phyloP scores from a whole-genome alignment of 2,888 invertebrate species.

The Ormyrus pomaceus region DNA sequence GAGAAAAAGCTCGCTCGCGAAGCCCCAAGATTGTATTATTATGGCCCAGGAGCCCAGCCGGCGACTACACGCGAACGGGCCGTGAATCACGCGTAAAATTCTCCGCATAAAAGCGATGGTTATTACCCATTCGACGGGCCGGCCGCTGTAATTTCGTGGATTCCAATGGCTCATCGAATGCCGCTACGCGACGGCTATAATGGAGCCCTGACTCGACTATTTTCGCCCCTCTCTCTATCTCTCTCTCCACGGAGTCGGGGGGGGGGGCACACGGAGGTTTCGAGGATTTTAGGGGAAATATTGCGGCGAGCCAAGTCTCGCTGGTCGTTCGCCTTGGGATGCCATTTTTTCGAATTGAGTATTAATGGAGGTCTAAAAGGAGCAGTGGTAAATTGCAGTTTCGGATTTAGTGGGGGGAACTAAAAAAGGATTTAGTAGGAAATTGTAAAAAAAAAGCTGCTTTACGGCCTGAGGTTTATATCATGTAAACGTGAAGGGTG shows the following conservation, averaged over 20 bases:
- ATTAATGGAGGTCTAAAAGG: too few relatives aligned
- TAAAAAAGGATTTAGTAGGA: too few relatives aligned
- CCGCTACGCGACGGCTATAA: constrained; percentile 39
- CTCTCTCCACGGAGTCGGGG: background rate
- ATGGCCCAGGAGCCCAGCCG: constrained; percentile 5
- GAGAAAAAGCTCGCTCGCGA: too few relatives aligned
- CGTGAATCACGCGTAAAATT: constrained; percentile 47
- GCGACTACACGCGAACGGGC: background rate
- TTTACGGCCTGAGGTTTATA: too few relatives aligned
- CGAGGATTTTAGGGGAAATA: too few relatives aligned
- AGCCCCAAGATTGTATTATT: background rate
- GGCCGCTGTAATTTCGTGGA: constrained; percentile 45
- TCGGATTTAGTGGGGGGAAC: too few relatives aligned
- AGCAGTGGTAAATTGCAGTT: too few relatives aligned
- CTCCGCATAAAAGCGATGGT: constrained; percentile 21
- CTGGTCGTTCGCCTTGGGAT: too few relatives aligned
- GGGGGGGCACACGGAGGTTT: background rate
- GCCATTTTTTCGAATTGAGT: too few relatives aligned
- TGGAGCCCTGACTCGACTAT: constrained; percentile 43
- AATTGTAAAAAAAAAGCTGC: too few relatives aligned
- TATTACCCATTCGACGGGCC: constrained; percentile 34
- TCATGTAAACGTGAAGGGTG: too few relatives aligned
- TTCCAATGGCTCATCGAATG: constrained; percentile 47
- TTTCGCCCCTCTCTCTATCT: background rate
- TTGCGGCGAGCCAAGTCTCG: too few relatives aligned